phyloP scores from a whole-genome alignment of 2,888 invertebrate genomes.

The Trimorus sp. region DNA sequence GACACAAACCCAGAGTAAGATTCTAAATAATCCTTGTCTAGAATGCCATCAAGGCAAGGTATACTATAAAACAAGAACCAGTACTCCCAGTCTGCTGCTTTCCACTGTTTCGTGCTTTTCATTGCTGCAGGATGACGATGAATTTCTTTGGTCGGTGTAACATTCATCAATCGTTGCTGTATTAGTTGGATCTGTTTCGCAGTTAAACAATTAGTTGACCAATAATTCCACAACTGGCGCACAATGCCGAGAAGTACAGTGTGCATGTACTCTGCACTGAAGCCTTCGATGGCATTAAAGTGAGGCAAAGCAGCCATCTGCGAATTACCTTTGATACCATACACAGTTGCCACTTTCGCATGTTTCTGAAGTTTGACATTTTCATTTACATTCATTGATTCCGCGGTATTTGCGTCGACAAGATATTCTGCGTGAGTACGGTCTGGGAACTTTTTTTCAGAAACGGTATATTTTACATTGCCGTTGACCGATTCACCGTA shows the following conservation, averaged over 20 bases:
- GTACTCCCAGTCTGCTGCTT: conserved; percentile 55
- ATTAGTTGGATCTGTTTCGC: conserved; percentile 3
- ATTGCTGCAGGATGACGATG: conserved; percentile 32
- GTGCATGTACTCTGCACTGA: conserved; percentile 54
- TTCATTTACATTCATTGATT: conserved; percentile 20
- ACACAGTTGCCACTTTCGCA: background rate
- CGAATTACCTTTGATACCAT: conserved; percentile 43
- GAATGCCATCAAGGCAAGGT: conserved; percentile 44
- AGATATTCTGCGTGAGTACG: conserved; percentile 19
- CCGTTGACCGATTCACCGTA: no score
- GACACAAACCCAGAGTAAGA: no score
- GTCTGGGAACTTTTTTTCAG: background rate
- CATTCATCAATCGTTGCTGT: conserved; percentile 16
- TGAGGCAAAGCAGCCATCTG: conserved; percentile 22
- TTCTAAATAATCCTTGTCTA: conserved; percentile 35
- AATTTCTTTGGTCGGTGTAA: conserved; percentile 40
- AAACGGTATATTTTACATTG: conserved; percentile 4
- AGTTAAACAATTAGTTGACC: conserved; percentile 25
- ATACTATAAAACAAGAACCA: conserved; percentile 58
- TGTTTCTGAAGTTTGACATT: background rate
- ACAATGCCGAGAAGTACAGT: conserved; percentile 44
- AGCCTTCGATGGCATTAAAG: conserved; percentile 56
- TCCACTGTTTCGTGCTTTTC: conserved; percentile 44
- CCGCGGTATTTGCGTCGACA: conserved; percentile 1
- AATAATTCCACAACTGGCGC: conserved; percentile 39